A percentile compares a stretch with the other conserved stretches of the same genome.
phyloP scores from a whole-genome alignment of 2,797 vertebrate species.

The Diglossa cyanea region DNA sequence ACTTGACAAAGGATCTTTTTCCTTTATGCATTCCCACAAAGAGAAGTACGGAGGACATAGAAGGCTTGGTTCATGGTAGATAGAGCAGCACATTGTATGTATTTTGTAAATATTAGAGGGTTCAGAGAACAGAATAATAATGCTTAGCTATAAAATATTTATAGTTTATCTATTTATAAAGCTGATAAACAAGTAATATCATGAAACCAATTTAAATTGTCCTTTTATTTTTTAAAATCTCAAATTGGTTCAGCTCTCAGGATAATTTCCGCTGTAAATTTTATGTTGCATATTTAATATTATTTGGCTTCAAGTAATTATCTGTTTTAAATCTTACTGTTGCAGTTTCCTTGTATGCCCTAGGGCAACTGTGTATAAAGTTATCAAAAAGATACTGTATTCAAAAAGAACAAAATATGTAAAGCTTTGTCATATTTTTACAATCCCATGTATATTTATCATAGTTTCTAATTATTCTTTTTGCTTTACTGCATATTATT shows the following conservation, averaged over 20 bases:
- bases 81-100: not conserved
- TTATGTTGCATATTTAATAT: conserved; percentile 17
- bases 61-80: not conserved
- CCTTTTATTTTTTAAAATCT: conserved; percentile 12
- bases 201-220: not conserved
- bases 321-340: not conserved
- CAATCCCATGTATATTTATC: conserved; percentile 37
- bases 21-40: not conserved
- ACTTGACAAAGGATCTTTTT: not conserved
- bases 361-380: conserved; percentile 40
- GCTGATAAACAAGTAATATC: conserved; percentile 32
- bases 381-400: not conserved
- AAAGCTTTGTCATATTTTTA: conserved; percentile 11
- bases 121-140: not conserved
- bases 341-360: conserved; percentile 13
- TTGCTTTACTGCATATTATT: conserved; percentile 54
- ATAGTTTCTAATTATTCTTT: conserved; percentile 55
- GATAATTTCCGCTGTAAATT: not conserved
- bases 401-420: not conserved
- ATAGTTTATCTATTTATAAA: conserved; percentile 1
- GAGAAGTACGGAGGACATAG: not conserved
- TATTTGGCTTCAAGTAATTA: conserved; percentile 37
- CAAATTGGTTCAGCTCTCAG: not conserved
- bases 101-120: not conserved
- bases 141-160: not conserved